Base-by-base conservation (phyloP, 1,140 invertebrate genomes). In the Paramacrobiotus metropolitanus region DNA sequence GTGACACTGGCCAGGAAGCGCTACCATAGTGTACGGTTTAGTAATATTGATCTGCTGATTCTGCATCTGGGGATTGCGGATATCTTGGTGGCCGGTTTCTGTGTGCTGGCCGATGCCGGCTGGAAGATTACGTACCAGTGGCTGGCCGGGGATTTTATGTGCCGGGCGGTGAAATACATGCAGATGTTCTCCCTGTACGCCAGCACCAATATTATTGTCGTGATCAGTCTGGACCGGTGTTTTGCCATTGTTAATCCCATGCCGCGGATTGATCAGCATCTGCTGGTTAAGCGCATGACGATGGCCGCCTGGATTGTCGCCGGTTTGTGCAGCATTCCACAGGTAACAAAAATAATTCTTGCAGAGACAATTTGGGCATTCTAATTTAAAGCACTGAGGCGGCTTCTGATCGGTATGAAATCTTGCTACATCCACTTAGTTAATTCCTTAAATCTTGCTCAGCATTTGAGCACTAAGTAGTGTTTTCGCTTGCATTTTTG, bases 151-250 rank as follows among this genome's bases (percentile, higher is more conserved):
- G 82, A 86, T 66, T 68, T 79, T 1, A 77, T 79, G 29, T 89
- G 86, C 70, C 87, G 87, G 72, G 62, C 83, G 18, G 81, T 87
- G 65, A 88, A 87, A 70, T 86, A 83, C 66, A 70, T 83, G 18
- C 34, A 40, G n/a, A 81, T 86, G 79, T 84, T 85, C 67, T 81
- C 82, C 60, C 74, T 86, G 2, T 86, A 87, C 70, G 72, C 87
- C n/a, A 86, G 84, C 44, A 87, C 85, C 0, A 87, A 85, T 68
- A 79, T 87, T 28, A 72, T 86, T 21, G 84, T 87, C 1, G 76
- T 86, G 4, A 87, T 87, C 65, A 84, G 83, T 2, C 76, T 87
- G 29, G 85, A 87, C 68, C 9, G 34, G 34, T 40, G 34, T n/a
- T 9, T 40, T 40, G 34, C 34, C 34, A 40, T 40, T n/a, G 34